phyloP scores from a whole-genome alignment of 2,113 vertebrate genomes.

The Onychorhynchus coronatus region DNA sequence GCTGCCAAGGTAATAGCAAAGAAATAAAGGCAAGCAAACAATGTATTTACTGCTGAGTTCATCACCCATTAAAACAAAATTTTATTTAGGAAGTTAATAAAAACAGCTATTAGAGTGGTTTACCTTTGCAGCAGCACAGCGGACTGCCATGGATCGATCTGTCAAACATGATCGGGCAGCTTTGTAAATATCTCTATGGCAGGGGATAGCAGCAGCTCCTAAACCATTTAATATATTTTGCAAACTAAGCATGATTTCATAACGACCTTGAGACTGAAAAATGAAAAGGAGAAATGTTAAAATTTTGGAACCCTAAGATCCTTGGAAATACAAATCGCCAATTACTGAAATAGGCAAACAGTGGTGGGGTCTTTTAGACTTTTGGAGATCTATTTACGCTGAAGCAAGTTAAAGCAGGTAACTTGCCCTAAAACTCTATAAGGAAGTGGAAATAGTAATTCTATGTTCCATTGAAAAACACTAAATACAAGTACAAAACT shows the following conservation, averaged over 20 bases:
- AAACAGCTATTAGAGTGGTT: neutral
- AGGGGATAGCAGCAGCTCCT: slow-evolving; percentile 78
- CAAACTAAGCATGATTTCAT: slow-evolving; percentile 90
- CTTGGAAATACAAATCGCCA: neutral
- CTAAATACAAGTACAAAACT: neutral
- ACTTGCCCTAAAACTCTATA: neutral
- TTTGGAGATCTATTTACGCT: neutral
- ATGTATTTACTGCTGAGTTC: neutral
- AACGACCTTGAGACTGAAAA: slow-evolving; percentile 91
- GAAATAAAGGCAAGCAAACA: neutral
- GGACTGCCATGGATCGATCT: slow-evolving; percentile 93
- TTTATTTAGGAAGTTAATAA: neutral
- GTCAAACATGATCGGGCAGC: slow-evolving; percentile 84
- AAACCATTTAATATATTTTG: slow-evolving; percentile 87
- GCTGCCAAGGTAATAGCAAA: neutral
- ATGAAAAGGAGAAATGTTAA: neutral
- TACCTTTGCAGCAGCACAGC: slow-evolving; percentile 92
- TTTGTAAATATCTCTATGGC: slow-evolving; percentile 94
- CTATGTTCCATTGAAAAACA: neutral
- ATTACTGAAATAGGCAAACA: neutral
- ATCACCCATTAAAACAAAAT: neutral
- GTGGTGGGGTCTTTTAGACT: neutral
- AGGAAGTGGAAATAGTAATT: neutral
- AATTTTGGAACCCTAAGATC: neutral
- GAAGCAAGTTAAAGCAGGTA: neutral